Evolutionary conservation across 2,113 vertebrate genomes (phyloP), one percentile per base, ranked within the genome.

Genomic region (Menura novaehollandiae): DNA sequence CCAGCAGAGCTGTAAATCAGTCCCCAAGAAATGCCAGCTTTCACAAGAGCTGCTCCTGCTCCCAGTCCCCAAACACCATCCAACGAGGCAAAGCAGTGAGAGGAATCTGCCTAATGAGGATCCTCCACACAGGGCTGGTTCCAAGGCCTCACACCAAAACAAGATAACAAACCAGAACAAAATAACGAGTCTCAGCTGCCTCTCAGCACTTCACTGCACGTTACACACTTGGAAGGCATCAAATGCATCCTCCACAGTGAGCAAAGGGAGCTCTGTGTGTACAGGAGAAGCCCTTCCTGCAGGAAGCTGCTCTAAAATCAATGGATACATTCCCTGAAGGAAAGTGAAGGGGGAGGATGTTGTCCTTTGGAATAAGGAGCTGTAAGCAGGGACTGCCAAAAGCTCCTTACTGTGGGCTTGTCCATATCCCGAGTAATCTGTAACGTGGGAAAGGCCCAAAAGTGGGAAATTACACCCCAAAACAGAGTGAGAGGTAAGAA

Each of bases 1-100:
- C 85, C 82, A 92, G 39, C 51, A 89, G 81, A 47, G 78, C 81
- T 51, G 59, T 43, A 75, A 92, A 94, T 94, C 89, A 68, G 59
- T 16, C 53, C 71, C 82, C 46, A 47, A 30, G 72, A 88, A 95
- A 92, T 4, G 55, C n/a, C 81, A 91, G 74, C 32, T 85, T 67
- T 47, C 66, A 67, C 56, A 60, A 55, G 71, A 83, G 87, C 22
- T 64, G 75, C 85, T 85, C 82, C 78, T 32, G 78, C 71, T 63
- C 60, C 60, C 64, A 69, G 82, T 64, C 85, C 72, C 47, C 6
- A 12, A 2, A 44, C 58, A 21, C 33, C 83, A 59, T 2, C 85
- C 64, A 44, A 18, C 9, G 16, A 93, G 76, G n/a, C 37, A 49
- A 35, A 62, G 41, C 39, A 43, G 41, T 4, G 46, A 56, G 59